phyloP scores from a whole-genome alignment of 2,797 vertebrate genomes.

The Rhabdomys pumilio region DNA sequence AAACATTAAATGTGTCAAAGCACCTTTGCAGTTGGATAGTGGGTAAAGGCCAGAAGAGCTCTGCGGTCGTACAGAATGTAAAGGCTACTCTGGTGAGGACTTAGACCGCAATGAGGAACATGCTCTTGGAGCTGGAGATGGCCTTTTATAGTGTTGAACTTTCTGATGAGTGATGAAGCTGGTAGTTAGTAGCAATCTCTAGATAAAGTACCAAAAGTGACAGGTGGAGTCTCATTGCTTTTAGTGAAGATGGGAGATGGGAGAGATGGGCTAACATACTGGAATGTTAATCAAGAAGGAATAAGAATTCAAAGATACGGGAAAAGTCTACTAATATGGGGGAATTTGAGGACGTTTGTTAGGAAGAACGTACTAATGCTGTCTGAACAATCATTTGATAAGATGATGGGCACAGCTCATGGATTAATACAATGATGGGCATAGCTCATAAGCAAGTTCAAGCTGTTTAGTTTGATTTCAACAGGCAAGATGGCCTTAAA shows the following conservation, averaged over 20 bases:
- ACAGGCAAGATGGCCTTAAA: not conserved
- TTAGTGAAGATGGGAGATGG: not conserved
- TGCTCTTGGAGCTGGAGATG: not conserved
- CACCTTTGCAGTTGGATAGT: not conserved
- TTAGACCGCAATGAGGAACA: not conserved
- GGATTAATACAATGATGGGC: too few relatives aligned
- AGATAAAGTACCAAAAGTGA: not conserved
- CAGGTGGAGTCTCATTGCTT: not conserved
- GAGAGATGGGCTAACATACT: not conserved
- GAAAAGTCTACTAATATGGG: not conserved
- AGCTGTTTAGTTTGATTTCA: not conserved
- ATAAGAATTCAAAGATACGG: not conserved
- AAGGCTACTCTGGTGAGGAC: not conserved
- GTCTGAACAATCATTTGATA: not conserved
- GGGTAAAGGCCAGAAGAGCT: not conserved
- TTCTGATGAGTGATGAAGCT: not conserved
- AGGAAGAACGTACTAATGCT: not conserved
- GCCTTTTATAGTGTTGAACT: not conserved
- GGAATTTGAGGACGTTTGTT: not conserved
- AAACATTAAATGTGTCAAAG: not conserved
- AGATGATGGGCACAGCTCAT: not conserved
- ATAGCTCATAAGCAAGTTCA: not conserved
- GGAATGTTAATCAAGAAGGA: conserved; percentile 30
- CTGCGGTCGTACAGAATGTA: not conserved
- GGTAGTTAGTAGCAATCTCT: conserved; percentile 3